Evolutionary conservation across 2,888 invertebrate species (phyloP).

Genomic region (Calliscelio sp.): DNA sequence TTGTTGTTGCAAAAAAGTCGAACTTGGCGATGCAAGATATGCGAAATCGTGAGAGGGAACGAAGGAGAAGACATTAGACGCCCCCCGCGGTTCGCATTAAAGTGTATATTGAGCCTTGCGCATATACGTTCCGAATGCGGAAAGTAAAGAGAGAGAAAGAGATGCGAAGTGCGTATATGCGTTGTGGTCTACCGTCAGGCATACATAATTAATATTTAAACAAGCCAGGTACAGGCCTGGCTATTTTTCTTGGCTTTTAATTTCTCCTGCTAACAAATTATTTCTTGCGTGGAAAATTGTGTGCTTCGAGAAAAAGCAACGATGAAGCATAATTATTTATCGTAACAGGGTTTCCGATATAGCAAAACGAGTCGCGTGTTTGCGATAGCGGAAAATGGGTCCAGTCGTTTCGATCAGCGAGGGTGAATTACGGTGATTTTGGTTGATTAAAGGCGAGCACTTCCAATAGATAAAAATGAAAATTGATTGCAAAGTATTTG

Average conservation of each 20-base stretch:
- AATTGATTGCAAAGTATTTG: constrained; percentile 50
- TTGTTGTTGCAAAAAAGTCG: neutral
- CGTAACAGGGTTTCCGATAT: neutral
- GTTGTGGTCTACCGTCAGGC: constrained; percentile 80
- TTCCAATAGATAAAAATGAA: constrained; percentile 57
- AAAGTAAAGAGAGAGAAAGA: constrained; percentile 32
- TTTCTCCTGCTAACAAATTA: constrained; percentile 15
- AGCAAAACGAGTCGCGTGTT: constrained; percentile 16
- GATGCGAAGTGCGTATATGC: constrained; percentile 80
- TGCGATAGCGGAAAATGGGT: constrained; percentile 37
- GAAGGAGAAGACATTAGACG: constrained; percentile 74
- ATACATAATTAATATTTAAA: constrained; percentile 85
- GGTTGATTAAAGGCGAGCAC: constrained; percentile 58
- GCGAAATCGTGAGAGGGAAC: neutral
- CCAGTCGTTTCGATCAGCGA: neutral
- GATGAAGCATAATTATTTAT: constrained; percentile 3
- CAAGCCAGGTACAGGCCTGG: constrained; percentile 75
- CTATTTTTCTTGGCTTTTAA: constrained; percentile 39
- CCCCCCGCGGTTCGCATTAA: constrained; percentile 80
- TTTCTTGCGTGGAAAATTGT: constrained; percentile 5
- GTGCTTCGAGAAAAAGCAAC: neutral
- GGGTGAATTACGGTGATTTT: constrained; percentile 54
- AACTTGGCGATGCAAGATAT: neutral
- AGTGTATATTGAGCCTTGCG: constrained; percentile 73
- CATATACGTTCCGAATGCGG: constrained; percentile 16